phyloP scores from a whole-genome alignment of 2,113 vertebrate genomes.

The Chloroceryle aenea region DNA sequence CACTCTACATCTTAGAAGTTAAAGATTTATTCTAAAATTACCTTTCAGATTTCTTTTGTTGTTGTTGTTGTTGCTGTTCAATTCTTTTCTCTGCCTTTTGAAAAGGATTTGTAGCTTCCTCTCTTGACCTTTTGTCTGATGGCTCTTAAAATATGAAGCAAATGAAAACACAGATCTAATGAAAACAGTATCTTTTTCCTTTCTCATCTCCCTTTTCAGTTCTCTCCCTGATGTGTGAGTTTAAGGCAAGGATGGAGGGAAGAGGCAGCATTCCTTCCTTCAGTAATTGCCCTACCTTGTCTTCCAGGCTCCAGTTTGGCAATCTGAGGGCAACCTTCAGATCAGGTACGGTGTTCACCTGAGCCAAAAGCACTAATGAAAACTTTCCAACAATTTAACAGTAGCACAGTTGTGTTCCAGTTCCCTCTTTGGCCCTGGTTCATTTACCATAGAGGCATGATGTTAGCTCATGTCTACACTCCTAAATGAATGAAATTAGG shows the following conservation, averaged over 20 bases:
- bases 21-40: constrained; percentile 63
- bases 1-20: constrained; percentile 20
- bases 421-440: neutral
- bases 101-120: constrained; percentile 57
- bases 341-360: neutral
- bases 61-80: neutral
- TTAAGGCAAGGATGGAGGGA: neutral
- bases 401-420: neutral
- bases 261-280: neutral
- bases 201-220: constrained; percentile 27
- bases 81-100: constrained; percentile 42
- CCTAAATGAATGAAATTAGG: neutral
- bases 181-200: constrained; percentile 31
- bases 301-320: neutral
- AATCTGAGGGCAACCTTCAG: neutral
- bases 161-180: constrained; percentile 47
- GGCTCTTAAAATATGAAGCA: constrained; percentile 45
- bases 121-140: constrained; percentile 43
- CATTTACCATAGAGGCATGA: neutral
- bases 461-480: neutral
- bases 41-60: neutral
- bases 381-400: neutral
- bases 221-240: neutral
- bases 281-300: neutral
- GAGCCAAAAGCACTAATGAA: neutral